Conservation (phyloP, 2,888 invertebrate genomes). For the Leptarthrus brevirostris region DNA sequence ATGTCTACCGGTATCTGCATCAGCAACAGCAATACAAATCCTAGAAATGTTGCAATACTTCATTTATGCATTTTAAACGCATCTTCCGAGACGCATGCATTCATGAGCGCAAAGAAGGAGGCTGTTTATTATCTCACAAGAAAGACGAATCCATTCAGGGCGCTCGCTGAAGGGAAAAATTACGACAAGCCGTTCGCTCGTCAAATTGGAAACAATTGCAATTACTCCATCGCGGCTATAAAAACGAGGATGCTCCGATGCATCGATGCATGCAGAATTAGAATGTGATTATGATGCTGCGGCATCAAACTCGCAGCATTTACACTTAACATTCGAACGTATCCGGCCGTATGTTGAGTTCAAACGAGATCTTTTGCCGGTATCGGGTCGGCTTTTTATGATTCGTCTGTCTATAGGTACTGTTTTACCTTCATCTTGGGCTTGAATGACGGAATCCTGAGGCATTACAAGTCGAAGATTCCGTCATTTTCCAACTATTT, state of each 20-base stretch:
- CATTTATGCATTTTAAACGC: neutral
- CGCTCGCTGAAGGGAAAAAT: neutral
- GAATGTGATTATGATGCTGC: conserved; percentile 1
- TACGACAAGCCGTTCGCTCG: neutral
- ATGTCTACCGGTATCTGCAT: neutral
- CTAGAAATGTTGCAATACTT: neutral
- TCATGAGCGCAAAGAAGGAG: neutral
- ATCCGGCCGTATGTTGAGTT: neutral
- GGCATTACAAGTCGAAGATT: neutral
- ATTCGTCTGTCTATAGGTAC: neutral
- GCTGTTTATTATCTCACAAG: neutral
- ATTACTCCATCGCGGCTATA: neutral
- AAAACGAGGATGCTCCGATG: neutral
- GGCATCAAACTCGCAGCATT: neutral
- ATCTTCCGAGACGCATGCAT: neutral
- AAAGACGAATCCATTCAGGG: neutral
- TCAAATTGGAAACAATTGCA: conserved; percentile 21
- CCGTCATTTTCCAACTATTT: neutral
- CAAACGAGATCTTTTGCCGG: neutral
- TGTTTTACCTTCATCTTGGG: neutral
- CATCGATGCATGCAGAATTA: conserved; percentile 29
- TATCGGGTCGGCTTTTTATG: neutral
- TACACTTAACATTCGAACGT: neutral
- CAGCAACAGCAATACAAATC: neutral
- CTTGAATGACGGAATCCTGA: neutral